These are phyloP conservation scores for Hippocampus zosterae DNA, from an alignment of 2,113 vertebrate genomes.

Conservation along the genomic window DNA sequence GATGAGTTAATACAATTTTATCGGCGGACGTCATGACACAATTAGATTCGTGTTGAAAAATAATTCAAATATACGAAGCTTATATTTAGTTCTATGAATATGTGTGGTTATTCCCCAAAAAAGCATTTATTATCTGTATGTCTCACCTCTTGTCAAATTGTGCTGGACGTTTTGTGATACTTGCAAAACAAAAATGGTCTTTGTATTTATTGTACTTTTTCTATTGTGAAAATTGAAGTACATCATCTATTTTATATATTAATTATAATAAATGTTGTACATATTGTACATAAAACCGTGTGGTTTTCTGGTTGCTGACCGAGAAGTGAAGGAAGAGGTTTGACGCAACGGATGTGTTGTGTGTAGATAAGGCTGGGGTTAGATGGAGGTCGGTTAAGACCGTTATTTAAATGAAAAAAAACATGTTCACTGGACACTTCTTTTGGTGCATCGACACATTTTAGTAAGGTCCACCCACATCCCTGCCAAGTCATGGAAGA, in stretches of 20 bases:
- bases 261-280: slow-evolving; percentile 82
- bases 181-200: slow-evolving; percentile 73
- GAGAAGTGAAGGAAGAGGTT: background rate
- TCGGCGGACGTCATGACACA: slow-evolving; percentile 54
- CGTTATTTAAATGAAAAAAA: too few species aligned
- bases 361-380: background rate
- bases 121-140: slow-evolving; percentile 71
- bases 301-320: slow-evolving; percentile 27
- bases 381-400: background rate
- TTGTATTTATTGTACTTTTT: slow-evolving; percentile 84
- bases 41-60: slow-evolving; percentile 29
- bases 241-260: slow-evolving; percentile 82
- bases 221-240: slow-evolving; percentile 79
- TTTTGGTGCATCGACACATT: too few species aligned
- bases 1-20: slow-evolving; percentile 6
- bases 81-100: slow-evolving; percentile 71
- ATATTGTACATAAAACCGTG: slow-evolving; percentile 77
- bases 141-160: slow-evolving; percentile 67
- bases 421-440: too few species aligned
- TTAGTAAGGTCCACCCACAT: too few species aligned
- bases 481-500: too few species aligned
- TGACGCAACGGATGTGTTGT: background rate
- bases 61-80: slow-evolving; percentile 45
- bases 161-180: slow-evolving; percentile 78
- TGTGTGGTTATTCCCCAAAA: slow-evolving; percentile 51